phyloP scores from a whole-genome alignment of 2,113 vertebrate species.

The Xiphophorus maculatus region DNA sequence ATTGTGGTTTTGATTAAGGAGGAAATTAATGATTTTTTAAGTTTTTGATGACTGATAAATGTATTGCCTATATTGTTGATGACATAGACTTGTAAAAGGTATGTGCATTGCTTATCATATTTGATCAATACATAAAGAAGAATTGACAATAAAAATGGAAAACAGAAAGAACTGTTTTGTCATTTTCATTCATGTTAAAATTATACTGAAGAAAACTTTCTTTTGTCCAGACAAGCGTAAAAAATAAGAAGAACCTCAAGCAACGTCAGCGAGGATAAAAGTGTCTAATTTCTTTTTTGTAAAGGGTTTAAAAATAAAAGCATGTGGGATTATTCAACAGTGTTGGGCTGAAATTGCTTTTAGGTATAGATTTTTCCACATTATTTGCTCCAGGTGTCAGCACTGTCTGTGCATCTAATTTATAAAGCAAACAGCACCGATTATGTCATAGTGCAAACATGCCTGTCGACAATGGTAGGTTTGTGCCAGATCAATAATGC shows the following conservation, averaged over 20 bases:
- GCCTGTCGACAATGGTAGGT: background rate
- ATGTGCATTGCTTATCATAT: constrained; percentile 21
- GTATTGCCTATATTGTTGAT: too few relatives aligned
- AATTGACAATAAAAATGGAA: constrained; percentile 15
- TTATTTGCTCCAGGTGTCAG: background rate
- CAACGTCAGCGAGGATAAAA: background rate
- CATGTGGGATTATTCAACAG: background rate
- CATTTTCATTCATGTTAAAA: background rate
- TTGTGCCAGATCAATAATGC: background rate
- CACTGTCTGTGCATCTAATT: background rate
- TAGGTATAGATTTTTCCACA: background rate
- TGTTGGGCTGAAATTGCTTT: background rate
- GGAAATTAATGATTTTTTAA: background rate
- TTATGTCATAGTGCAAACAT: background rate
- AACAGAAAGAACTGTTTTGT: background rate
- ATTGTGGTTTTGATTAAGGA: background rate
- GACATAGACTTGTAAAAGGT: background rate
- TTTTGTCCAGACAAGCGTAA: background rate
- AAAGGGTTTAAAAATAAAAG: background rate
- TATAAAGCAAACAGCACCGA: background rate
- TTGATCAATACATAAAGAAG: background rate
- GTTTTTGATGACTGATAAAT: background rate
- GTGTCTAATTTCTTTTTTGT: background rate
- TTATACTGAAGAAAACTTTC: background rate
- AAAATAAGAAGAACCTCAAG: background rate